These are phyloP conservation scores for Amblyjoppa proteus DNA, from an alignment of 2,888 invertebrate species.

Conservation along the genomic window DNA sequence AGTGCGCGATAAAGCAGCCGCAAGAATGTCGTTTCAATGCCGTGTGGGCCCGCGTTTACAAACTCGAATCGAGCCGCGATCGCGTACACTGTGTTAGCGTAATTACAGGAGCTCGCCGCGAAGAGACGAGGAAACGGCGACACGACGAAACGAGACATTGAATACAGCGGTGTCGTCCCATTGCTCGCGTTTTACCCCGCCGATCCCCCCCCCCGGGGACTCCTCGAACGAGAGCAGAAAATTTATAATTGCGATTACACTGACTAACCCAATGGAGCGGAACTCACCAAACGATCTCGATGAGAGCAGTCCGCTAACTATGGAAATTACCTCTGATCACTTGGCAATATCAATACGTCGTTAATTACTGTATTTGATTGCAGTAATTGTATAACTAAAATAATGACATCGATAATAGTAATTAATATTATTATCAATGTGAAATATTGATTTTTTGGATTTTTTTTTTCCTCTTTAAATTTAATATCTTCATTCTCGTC, in stretches of 20 bases:
- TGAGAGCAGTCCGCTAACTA: not conserved
- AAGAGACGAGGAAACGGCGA: constrained; percentile 43
- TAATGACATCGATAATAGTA: too few species aligned
- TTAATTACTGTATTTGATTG: too few species aligned
- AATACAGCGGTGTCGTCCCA: constrained; percentile 9
- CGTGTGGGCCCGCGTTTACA: constrained; percentile 16
- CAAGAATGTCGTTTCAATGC: constrained; percentile 67
- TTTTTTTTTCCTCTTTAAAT: too few species aligned
- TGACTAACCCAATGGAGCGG: not conserved
- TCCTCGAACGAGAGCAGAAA: not conserved
- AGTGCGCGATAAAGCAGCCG: constrained; percentile 51
- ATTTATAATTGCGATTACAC: constrained; percentile 7
- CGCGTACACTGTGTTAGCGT: constrained; percentile 43
- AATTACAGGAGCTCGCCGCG: constrained; percentile 48
- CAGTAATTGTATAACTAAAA: too few species aligned
- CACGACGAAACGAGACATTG: constrained; percentile 32
- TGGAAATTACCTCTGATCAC: not conserved
- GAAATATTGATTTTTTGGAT: too few species aligned
- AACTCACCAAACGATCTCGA: not conserved
- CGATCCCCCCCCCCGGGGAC: not conserved
- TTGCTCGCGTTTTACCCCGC: not conserved
- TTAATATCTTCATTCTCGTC: too few species aligned
- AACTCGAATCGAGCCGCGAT: constrained; percentile 18
- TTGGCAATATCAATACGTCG: too few species aligned
- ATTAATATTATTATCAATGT: too few species aligned